These are phyloP conservation scores for Zaprionus nigranus DNA, from an alignment of 1,140 invertebrate genomes.

Conservation along the genomic window DNA sequence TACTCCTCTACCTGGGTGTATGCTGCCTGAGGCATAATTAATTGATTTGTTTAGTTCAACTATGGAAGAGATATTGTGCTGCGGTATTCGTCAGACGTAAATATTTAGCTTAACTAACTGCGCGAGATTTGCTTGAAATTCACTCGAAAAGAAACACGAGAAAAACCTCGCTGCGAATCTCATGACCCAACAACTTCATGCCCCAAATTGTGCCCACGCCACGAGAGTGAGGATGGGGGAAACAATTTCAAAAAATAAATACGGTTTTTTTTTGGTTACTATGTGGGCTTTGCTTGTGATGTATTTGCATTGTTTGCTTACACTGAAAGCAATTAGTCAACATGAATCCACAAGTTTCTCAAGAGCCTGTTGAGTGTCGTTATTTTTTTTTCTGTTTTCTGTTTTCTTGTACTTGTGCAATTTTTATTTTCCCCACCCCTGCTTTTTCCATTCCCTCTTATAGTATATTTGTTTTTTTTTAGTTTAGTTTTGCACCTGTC, in stretches of 20 bases:
- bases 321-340: slow-evolving; percentile 67
- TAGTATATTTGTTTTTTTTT: slow-evolving; percentile 36
- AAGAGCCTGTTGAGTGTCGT: slow-evolving; percentile 45
- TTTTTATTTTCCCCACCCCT: background rate
- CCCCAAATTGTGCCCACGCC: slow-evolving; percentile 47
- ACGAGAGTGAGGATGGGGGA: background rate
- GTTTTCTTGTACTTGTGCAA: slow-evolving; percentile 20
- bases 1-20: slow-evolving; percentile 41
- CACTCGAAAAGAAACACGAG: slow-evolving; percentile 32
- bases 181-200: slow-evolving; percentile 37
- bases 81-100: slow-evolving; percentile 60
- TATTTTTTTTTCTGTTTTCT: slow-evolving; percentile 18
- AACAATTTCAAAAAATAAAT: slow-evolving; percentile 1
- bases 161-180: slow-evolving; percentile 16
- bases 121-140: slow-evolving; percentile 69
- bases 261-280: slow-evolving; percentile 24
- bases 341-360: slow-evolving; percentile 71
- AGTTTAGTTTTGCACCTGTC: background rate
- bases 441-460: slow-evolving; percentile 19
- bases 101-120: slow-evolving; percentile 73
- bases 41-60: slow-evolving; percentile 80
- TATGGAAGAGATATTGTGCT: slow-evolving; percentile 42
- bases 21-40: slow-evolving; percentile 60
- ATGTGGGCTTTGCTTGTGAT: slow-evolving; percentile 43
- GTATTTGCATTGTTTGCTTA: slow-evolving; percentile 57